phyloP scores from a whole-genome alignment of 2,888 invertebrate species.

The Timandra comae region DNA sequence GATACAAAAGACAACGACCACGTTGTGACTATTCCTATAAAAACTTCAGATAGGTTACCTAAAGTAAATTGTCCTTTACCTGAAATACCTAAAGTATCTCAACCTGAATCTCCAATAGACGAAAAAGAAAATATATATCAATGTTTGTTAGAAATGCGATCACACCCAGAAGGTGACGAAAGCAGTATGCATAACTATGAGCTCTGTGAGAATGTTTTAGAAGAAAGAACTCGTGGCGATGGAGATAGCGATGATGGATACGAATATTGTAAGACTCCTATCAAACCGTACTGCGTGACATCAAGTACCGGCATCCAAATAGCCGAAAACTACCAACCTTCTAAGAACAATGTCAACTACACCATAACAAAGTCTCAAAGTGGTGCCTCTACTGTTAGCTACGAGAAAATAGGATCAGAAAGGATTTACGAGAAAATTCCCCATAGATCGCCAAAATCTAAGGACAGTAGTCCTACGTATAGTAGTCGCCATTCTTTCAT shows the following conservation, averaged over 20 bases:
- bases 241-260: constrained; percentile 71
- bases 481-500: constrained; percentile 58
- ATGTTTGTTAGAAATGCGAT: constrained; percentile 64
- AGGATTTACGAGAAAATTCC: constrained; percentile 70
- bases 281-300: constrained; percentile 61
- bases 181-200: constrained; percentile 74
- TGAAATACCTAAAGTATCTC: constrained; percentile 56
- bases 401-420: constrained; percentile 69
- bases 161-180: constrained; percentile 68
- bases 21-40: constrained; percentile 52
- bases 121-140: constrained; percentile 64
- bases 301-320: constrained; percentile 69
- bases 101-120: constrained; percentile 22
- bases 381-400: constrained; percentile 61
- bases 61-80: constrained; percentile 71
- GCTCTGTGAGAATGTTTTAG: constrained; percentile 57
- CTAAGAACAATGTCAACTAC: constrained; percentile 47
- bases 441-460: constrained; percentile 44
- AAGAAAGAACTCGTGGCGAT: constrained; percentile 64
- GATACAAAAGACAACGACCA: constrained; percentile 55
- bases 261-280: constrained; percentile 67
- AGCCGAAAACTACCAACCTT: constrained; percentile 70
- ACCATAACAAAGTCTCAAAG: constrained; percentile 64
- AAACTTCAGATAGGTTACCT: constrained; percentile 44
- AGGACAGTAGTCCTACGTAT: constrained; percentile 56